Base-by-base conservation (phyloP, 1,140 invertebrate genomes). In the Aethina tumida region DNA sequence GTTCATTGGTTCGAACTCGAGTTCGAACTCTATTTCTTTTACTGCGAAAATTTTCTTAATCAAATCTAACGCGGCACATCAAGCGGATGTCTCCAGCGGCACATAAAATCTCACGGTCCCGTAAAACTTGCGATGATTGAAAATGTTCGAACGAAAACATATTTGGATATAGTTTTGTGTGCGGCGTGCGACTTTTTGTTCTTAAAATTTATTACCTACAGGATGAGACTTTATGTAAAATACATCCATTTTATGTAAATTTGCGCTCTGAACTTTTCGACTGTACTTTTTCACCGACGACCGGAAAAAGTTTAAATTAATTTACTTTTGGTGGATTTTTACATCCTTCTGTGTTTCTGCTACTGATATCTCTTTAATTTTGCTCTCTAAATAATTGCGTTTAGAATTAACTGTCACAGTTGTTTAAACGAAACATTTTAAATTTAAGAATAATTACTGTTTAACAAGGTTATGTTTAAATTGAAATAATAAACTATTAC, bases 41-140 rank as follows among this genome's bases (percentile, higher is more conserved):
- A 39, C 22, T 39, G 32, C 32, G 35, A 43, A 43, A 43, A 43
- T 46, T 46, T 46, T 42, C 39, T 45, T 49, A 48, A 48, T 48
- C 46, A 48, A 46, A 43, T 43, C 36, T 49, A 49, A 45, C 43
- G 47, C 36, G 15, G 31, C 35, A 46, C 35, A 46, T 43, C 40
- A 46, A 38, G 17, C 43, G 39, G 37, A 45, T 42, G 9, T 43
- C 43, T 46, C 47, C 24, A 43, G 43, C 35, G 43, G 29, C 13
- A 40, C 41, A 47, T 50, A 50, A 50, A 50, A 50, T 46, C 35
- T 28, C 41, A 47, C 35, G 35, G 40, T 35, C 31, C 48, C 31
- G 37, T 47, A 41, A 50, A 50, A 50, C 26, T 46, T 46, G 33
- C 31, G 40, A 43, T 41, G 44, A 41, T 50, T 46, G 44, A 50